Base-by-base conservation (phyloP, 2,113 vertebrate genomes). In the Hipposideros armiger region DNA sequence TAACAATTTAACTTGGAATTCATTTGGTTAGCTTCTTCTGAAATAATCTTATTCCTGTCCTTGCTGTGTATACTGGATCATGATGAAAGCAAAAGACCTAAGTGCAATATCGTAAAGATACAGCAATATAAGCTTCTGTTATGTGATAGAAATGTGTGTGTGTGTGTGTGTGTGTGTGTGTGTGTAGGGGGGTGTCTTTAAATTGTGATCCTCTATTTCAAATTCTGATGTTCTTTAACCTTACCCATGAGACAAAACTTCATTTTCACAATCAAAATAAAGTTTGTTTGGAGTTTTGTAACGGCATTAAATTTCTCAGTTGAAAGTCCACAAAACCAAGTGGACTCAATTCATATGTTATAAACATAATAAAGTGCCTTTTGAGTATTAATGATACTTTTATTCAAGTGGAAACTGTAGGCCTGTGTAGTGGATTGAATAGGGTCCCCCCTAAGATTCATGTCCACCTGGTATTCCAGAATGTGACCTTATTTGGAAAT, bases 181-280 rank as follows among this genome's bases (percentile, higher is more conserved):
- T 54, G 52, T 54, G 52, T 54, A 14, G 52, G 16, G 40, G 17
- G 45, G 22, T 6, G 5, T 56, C 52, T 77, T 94, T 77, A 73
- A 66, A 85, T 89, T 72, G 7, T 91, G 66, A 82, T 77, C n/a
- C 28, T 80, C 17, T 92, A 16, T 14, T 69, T 77, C 83, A 81
- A 96, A 93, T 74, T 91, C 24, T 81, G 32, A 76, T 26, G 60
- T 78, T 85, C 81, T 95, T 17, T 72, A 45, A 91, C 20, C 11
- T 47, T 88, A 14, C 47, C 64, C 72, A 66, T 81, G 36, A 84
- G n/a, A 58, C 40, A 69, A 87, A 94, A 81, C 80, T n/a, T 70
- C 58, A 76, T 93, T 80, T 87, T 93, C 40, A 95, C 26, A 87
- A 14, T 20, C 89, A 77, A 93, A 82, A 72, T 87, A 52, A 87